Base-by-base conservation (phyloP, 2,797 vertebrate species). In the Balearica regulorum region DNA sequence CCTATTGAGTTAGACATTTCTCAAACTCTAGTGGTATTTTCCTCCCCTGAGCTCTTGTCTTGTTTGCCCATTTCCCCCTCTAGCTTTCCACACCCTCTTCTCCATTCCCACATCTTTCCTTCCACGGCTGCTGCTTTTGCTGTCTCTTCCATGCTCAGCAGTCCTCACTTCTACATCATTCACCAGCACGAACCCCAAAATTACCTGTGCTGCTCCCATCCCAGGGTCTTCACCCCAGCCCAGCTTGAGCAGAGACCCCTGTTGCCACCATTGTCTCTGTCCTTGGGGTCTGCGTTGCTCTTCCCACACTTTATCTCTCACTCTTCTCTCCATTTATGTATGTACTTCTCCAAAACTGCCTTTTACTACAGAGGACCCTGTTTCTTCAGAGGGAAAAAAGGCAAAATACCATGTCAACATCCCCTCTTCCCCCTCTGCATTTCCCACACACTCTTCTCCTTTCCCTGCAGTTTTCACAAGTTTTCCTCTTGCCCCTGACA, bases 361-460 rank as follows among this genome's bases (percentile, higher is more conserved):
- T 43, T 76, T 68, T 58, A 33, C 35, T 76, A 49, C 25, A 79
- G 37, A 69, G 7, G 18, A 79, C 17, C 43, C n/a, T 49, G 24
- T 44, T 78, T 61, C 41, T 69, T 53, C 1, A 1, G 46, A 53
- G n/a, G 68, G 39, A 11, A 66, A 44, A 46, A 76, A 43, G 33
- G 16, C 29, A 43, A 39, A 66, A 37, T 16, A 31, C 0, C 0
- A 1, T 48, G 44, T 73, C n/a, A 11, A 3, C 3, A 0, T 65
- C 22, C 12, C 31, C 22, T 80, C 14, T 31, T 60, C 35, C 41
- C n/a, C 55, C 57, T 22, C 70, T 44, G 53, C 8, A 1, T 85
- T 71, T 48, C 35, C 61, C 20, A 3, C 6, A 7, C 11, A 2
- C 28, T 76, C 35, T 60, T 64, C 48, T 58, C 22, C 26, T 46